Conservation (phyloP, 2,888 invertebrate genomes). For the Belgica antarctica region DNA sequence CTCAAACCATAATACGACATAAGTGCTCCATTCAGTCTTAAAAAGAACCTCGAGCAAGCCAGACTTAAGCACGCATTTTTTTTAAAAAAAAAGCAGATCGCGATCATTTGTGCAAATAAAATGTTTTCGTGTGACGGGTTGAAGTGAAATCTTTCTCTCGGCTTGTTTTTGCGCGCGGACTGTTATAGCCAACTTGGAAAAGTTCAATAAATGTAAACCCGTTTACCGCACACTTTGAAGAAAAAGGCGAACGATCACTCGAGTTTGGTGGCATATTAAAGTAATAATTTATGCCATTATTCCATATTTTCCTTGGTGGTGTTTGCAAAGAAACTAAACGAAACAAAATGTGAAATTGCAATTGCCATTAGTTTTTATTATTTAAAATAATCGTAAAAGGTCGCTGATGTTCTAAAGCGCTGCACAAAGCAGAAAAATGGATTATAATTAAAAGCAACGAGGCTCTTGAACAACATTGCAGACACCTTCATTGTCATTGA, state of each 20-base stretch:
- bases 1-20: no score
- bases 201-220: conserved; percentile 33
- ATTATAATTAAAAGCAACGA: conserved; percentile 24
- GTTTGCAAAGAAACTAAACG: background rate
- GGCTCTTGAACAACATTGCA: background rate
- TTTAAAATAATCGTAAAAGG: conserved; percentile 20
- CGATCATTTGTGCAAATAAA: conserved; percentile 16
- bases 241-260: conserved; percentile 12
- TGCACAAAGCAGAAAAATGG: conserved; percentile 12
- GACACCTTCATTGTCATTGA: conserved; percentile 29
- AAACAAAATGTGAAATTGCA: conserved; percentile 30
- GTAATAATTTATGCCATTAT: conserved; percentile 20
- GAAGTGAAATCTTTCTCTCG: conserved; percentile 28
- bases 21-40: background rate
- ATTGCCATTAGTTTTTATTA: conserved; percentile 28
- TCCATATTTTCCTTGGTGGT: background rate
- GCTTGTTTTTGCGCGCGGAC: background rate
- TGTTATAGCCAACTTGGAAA: conserved; percentile 1
- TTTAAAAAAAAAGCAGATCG: background rate
- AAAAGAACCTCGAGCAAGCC: background rate
- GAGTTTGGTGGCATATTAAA: conserved; percentile 19
- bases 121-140: conserved; percentile 26
- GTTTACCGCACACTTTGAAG: conserved; percentile 18
- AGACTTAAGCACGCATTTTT: background rate
- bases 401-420: conserved; percentile 22